Percentiles rank a stretch among this genome's conserved stretches.
Evolutionary conservation across 2,888 invertebrate species (phyloP).

Genomic region (Carterocephalus palaemon): DNA sequence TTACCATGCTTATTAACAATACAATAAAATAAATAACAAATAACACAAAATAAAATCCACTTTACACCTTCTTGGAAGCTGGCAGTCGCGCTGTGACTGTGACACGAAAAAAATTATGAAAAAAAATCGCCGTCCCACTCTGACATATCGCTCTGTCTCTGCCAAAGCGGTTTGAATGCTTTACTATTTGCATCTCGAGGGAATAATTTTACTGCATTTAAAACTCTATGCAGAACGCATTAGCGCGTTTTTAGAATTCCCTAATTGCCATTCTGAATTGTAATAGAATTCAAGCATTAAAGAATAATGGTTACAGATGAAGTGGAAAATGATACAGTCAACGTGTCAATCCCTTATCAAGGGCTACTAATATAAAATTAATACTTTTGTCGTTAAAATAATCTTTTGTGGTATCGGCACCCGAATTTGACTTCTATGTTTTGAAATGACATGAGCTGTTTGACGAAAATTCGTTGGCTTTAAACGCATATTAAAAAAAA

Average conservation of each 20-base stretch:
- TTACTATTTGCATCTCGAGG: constrained; percentile 16
- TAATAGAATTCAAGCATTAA: constrained; percentile 40
- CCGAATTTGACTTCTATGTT: constrained; percentile 41
- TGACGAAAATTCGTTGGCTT: constrained; percentile 1
- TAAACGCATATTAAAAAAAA: background rate
- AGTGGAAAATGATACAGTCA: constrained; percentile 73
- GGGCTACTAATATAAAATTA: constrained; percentile 71
- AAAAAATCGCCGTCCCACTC: constrained; percentile 43
- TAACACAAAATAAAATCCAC: constrained; percentile 69
- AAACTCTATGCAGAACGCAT: constrained; percentile 28
- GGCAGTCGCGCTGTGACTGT: constrained; percentile 60
- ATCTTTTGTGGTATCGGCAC: constrained; percentile 39
- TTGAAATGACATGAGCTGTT: background rate
- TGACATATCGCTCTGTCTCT: constrained; percentile 43
- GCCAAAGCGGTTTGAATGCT: constrained; percentile 33
- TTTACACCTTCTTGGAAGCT: constrained; percentile 78
- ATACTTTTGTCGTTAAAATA: constrained; percentile 49
- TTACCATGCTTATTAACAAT: constrained; percentile 77
- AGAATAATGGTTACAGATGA: constrained; percentile 65
- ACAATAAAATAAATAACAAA: constrained; percentile 77
- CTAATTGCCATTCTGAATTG: constrained; percentile 16
- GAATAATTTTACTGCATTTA: constrained; percentile 29
- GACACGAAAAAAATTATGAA: constrained; percentile 48
- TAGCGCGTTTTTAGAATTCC: constrained; percentile 3
- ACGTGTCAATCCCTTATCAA: constrained; percentile 74